Evolutionary conservation across 2,113 vertebrate genomes (phyloP), one percentile per base, ranked within the genome.

Genomic region (Callospermophilus lateralis): DNA sequence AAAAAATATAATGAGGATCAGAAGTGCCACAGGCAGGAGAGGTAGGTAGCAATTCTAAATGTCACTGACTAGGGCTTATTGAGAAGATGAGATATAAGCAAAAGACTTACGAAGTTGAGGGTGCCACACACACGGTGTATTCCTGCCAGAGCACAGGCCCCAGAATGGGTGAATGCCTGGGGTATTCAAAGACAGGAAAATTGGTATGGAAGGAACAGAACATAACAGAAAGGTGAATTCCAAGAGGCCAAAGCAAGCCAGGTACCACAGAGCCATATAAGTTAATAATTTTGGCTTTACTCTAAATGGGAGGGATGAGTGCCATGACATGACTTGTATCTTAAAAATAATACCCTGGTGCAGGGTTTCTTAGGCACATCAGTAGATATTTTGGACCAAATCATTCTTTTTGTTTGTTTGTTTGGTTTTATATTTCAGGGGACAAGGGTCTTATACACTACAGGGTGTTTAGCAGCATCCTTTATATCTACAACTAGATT

Each of bases 361-460:
- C n/a, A 73, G 65, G 2, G n/a, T 79, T 79, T 90, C 73, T 65
- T 53, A 73, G 85, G 7, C 22, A 53, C 8, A 37, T 30, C 10
- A 80, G 20, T 48, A 76, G 48, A n/a, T 8, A 86, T 45, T 28
- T 81, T 34, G 26, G 39, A 28, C 12, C 42, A 81, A 15, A 81
- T 34, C 42, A 90, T 30, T 74, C 20, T 93, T 79, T 65, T 34
- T 45, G 1, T 1, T 45, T 45, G 45, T 45, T 78, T 30, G 13
- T 86, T 45, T 58, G 24, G 42, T 58, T 92, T 68, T 86, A 2
- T 42, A 78, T 74, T 87, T 74, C 12, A 34, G 48, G 32, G 13
- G 32, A 3, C 2, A 12, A 24, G 26, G 17, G 4, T 16, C 26
- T 73, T 51, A 16, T 8, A 16, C 0, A 24, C 1, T 48, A 2